Evolutionary conservation across 2,888 invertebrate species (phyloP), one percentile per base, ranked within the genome.

Genomic region (Scaeva pyrastri): DNA sequence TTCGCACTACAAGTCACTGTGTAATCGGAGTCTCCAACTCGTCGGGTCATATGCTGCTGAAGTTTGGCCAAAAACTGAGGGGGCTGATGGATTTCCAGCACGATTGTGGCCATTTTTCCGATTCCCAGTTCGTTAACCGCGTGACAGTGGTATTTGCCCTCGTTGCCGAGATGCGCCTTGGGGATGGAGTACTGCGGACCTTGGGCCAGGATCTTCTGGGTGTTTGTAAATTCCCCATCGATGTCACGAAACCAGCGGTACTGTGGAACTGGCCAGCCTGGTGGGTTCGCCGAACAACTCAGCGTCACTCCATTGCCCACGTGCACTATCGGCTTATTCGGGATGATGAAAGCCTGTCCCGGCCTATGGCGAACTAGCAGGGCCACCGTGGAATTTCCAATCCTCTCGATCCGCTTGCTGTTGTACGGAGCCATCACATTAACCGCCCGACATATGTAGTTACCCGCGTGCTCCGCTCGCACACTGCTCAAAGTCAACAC

Each of bases 261-360:
- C 90, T 96, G 96, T 0, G 98, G 97, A 26, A 96, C 96, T 0
- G 98, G 98, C 96, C 97, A 98, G n/a, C 98, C 98, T 0, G 97
- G 97, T 0, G 98, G 98, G 88, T 95, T 96, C 0, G 98, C 97
- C 50, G 95, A 95, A 90, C 98, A 98, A 0, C 96, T 97, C 14
- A 97, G 94, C 2, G 96, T 97, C 1, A 97, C 96, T 0, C 96
- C 95, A 3, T 96, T 94, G 2, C 97, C 97, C 90, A 97, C 97
- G 76, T 96, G 96, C 4, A 97, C 97, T 56, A 97, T 95, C 0
- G 97, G 97, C 70, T 96, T 95, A 89, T 96, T 96, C 1, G 97
- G 97, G 45, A 96, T 96, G 71, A 98, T 96, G 88, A 95, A 94
- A 0, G 97, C 97, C 79, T 95, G 95, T 0, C 98, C 98, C 0